A percentile compares a stretch with the other conserved stretches of the same genome.
Evolutionary conservation across 1,140 invertebrate genomes (phyloP).

Genomic region (Oppia nitens): DNA sequence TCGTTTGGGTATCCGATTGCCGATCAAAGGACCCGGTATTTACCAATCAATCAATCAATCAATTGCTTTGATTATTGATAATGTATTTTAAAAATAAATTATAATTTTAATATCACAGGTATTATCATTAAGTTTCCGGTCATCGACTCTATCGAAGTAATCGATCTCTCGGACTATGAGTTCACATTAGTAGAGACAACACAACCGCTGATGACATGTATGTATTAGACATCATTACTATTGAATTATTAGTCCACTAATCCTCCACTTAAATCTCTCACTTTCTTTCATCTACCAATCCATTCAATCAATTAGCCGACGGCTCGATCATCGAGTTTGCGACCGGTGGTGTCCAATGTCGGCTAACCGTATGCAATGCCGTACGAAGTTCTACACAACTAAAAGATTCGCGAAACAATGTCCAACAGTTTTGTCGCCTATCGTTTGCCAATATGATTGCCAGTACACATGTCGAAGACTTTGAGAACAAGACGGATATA

Average conservation of each 20-base stretch:
- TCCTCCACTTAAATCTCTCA: background rate
- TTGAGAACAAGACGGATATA: conserved; percentile 14
- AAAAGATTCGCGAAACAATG: conserved; percentile 7
- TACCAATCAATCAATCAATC: background rate
- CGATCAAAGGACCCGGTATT: conserved; percentile 11
- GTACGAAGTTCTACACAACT: conserved; percentile 8
- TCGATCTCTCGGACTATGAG: conserved; percentile 7
- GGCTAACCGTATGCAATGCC: conserved; percentile 13
- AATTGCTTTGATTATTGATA: too few relatives aligned
- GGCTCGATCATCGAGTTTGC: conserved; percentile 13
- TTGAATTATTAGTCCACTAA: background rate
- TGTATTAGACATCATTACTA: background rate
- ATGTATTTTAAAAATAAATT: too few relatives aligned
- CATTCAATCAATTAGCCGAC: too few relatives aligned
- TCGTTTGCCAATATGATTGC: conserved; percentile 11
- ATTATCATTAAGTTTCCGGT: conserved; percentile 11
- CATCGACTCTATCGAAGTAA: conserved; percentile 11
- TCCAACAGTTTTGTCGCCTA: conserved; percentile 10
- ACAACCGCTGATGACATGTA: conserved; percentile 4
- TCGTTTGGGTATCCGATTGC: conserved; percentile 14
- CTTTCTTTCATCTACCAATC: too few relatives aligned
- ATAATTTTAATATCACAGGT: too few relatives aligned
- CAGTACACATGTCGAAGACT: conserved; percentile 15
- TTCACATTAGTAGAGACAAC: conserved; percentile 7
- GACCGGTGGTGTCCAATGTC: background rate